Conservation (phyloP, 2,113 vertebrate genomes). For the Serilophus lunatus region DNA sequence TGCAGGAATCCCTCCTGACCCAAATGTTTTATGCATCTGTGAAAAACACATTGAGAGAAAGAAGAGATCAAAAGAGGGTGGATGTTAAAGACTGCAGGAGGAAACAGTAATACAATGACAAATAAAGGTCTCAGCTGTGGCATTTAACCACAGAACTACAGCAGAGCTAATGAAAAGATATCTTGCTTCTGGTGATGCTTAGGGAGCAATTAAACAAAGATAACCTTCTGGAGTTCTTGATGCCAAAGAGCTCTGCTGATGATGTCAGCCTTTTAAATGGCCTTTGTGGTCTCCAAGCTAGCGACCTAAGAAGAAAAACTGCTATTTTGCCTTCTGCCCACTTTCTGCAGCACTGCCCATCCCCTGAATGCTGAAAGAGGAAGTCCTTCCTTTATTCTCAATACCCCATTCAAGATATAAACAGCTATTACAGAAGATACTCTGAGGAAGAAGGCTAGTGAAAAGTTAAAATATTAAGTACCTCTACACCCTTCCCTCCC, state of each 20-base stretch:
- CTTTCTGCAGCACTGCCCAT: background rate
- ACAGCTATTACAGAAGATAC: background rate
- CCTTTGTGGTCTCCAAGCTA: background rate
- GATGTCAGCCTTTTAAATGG: background rate
- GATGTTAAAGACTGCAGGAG: background rate
- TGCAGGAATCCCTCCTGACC: background rate
- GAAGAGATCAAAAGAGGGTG: background rate
- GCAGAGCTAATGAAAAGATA: background rate
- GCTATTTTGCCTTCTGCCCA: background rate
- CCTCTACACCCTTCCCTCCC: background rate
- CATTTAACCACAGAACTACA: background rate
- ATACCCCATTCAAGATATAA: background rate
- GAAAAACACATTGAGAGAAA: background rate
- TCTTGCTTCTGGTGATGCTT: background rate
- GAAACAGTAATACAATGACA: background rate
- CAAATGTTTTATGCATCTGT: background rate
- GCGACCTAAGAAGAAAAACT: background rate
- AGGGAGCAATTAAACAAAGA: slow-evolving; percentile 28
- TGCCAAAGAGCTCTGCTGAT: background rate
- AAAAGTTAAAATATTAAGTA: background rate
- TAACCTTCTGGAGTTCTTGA: background rate
- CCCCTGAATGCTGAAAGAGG: background rate
- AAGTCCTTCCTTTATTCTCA: background rate
- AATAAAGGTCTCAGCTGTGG: background rate
- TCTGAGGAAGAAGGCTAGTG: background rate